Evolutionary conservation across 2,888 invertebrate species (phyloP).

Genomic region (Phytoseiulus persimilis): DNA sequence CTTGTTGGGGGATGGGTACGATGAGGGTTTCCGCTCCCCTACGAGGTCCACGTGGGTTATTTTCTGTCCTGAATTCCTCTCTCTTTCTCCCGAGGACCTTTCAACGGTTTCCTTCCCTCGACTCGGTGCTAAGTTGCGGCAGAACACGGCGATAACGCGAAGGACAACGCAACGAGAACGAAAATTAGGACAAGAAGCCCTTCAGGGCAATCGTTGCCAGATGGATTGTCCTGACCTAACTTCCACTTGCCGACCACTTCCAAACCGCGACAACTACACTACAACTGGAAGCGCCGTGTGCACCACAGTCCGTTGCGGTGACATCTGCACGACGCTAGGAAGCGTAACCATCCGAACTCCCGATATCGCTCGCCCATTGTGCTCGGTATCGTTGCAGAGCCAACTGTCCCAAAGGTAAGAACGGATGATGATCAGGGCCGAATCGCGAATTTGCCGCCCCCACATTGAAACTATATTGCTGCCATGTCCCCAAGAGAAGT

Average conservation of each 20-base stretch:
- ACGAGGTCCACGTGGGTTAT: background rate
- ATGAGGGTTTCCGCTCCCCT: background rate
- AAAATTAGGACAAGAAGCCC: background rate
- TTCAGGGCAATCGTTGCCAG: background rate
- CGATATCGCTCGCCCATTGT: no score
- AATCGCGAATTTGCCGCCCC: no score
- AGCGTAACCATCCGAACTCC: no score
- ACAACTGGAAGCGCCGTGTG: background rate
- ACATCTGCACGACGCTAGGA: background rate
- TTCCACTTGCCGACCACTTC: no score
- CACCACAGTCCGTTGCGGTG: background rate
- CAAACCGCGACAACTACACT: background rate
- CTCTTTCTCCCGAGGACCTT: background rate
- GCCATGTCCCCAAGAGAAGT: no score
- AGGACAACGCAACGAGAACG: background rate
- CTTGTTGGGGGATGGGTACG: no score
- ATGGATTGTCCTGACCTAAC: no score
- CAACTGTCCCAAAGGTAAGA: no score
- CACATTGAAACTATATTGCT: no score
- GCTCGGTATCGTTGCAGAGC: no score
- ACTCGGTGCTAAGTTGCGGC: background rate
- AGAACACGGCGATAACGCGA: background rate
- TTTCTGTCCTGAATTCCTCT: background rate
- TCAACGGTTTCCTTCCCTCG: background rate
- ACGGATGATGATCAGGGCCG: no score